Evolutionary conservation across 2,113 vertebrate genomes (phyloP).

Genomic region (Sinocyclocheilus anshuiensis): DNA sequence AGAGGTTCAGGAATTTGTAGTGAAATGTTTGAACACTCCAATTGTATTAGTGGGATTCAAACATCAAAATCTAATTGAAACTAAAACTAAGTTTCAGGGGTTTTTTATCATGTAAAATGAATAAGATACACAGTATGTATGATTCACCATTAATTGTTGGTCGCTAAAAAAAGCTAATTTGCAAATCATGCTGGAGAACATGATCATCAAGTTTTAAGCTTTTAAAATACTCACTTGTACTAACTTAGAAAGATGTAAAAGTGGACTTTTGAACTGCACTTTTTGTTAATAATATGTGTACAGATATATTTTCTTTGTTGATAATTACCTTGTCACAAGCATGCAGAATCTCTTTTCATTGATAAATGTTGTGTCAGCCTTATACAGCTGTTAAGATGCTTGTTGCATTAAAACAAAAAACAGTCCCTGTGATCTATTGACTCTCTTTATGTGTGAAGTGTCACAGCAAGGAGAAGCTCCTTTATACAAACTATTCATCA

Average conservation of each 20-base stretch:
- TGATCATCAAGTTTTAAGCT: too few species aligned
- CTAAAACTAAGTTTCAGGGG: not conserved
- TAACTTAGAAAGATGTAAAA: too few species aligned
- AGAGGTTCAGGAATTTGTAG: not conserved
- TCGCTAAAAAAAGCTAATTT: too few species aligned
- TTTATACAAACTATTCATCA: slow-evolving; percentile 51
- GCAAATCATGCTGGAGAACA: too few species aligned
- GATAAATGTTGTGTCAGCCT: slow-evolving; percentile 2
- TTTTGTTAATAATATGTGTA: not conserved
- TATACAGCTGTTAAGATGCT: not conserved
- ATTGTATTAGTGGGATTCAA: not conserved
- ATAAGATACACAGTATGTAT: too few species aligned
- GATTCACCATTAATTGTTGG: too few species aligned
- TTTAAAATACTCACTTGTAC: too few species aligned
- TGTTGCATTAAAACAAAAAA: not conserved
- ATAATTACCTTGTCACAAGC: not conserved
- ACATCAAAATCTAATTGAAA: not conserved
- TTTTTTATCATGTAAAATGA: too few species aligned
- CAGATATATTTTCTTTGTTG: not conserved
- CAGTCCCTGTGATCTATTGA: not conserved
- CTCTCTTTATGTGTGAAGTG: not conserved
- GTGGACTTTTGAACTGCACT: too few species aligned
- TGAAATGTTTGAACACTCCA: not conserved
- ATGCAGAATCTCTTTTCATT: not conserved
- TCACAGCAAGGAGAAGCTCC: not conserved